Evolutionary conservation across 2,888 invertebrate species (phyloP).

Genomic region (Clusia tigrina): DNA sequence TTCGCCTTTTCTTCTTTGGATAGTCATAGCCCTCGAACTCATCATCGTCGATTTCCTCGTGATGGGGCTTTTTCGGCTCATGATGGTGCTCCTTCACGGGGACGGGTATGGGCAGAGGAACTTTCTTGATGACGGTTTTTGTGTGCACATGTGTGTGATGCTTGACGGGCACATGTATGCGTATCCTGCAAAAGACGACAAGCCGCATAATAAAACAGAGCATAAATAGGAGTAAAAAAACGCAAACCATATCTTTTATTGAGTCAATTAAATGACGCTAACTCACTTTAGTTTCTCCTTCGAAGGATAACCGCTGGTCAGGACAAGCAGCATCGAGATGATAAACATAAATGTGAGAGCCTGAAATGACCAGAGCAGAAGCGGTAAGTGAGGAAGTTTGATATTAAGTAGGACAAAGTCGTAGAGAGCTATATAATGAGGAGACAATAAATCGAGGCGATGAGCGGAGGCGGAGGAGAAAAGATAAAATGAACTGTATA

Average conservation of each 20-base stretch:
- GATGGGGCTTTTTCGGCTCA: constrained; percentile 48
- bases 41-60: constrained; percentile 48
- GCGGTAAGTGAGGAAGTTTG: too few relatives aligned
- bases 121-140: constrained; percentile 63
- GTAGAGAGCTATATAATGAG: too few relatives aligned
- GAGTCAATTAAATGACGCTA: too few relatives aligned
- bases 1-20: constrained; percentile 59
- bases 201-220: too few relatives aligned
- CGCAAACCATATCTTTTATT: too few relatives aligned
- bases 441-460: too few relatives aligned
- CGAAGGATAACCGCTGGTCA: constrained; percentile 55
- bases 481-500: too few relatives aligned
- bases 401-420: too few relatives aligned
- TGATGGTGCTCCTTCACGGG: constrained; percentile 55
- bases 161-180: constrained; percentile 64
- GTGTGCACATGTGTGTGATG: constrained; percentile 65
- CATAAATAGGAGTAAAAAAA: too few relatives aligned
- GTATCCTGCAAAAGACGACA: constrained; percentile 47
- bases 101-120: constrained; percentile 61
- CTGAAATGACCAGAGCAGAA: too few relatives aligned
- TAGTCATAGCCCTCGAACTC: constrained; percentile 62
- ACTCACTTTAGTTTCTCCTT: constrained; percentile 61
- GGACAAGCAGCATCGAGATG: constrained; percentile 50
- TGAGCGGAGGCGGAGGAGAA: too few relatives aligned
- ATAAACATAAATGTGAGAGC: constrained; percentile 50